Conservation (phyloP, 2,797 vertebrate species). For the Euphonia xanthogaster region DNA sequence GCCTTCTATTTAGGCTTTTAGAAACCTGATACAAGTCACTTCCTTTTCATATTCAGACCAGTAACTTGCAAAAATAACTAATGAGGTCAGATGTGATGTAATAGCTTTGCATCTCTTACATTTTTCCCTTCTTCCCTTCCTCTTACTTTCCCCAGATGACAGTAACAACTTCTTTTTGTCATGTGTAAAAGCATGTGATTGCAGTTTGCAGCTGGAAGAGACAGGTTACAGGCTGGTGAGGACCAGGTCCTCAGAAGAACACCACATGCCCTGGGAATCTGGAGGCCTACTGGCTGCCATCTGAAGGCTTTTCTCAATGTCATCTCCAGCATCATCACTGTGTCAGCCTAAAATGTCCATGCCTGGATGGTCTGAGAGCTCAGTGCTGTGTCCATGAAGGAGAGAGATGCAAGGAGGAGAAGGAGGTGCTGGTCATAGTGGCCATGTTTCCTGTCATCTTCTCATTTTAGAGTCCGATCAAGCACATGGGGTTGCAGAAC, state of each 20-base stretch:
- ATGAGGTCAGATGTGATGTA: not conserved
- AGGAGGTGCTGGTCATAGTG: not conserved
- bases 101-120: not conserved
- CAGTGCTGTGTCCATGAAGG: not conserved
- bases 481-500: fast-evolving
- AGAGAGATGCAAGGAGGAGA: not conserved
- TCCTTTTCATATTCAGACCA: not conserved
- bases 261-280: fast-evolving
- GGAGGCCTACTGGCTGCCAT: not conserved
- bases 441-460: not conserved
- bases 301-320: not conserved
- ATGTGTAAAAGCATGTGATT: not conserved
- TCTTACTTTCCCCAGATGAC: not conserved
- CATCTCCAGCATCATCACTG: not conserved
- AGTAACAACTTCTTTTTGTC: not conserved
- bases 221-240: not conserved
- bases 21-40: not conserved
- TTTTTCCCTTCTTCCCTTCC: not conserved
- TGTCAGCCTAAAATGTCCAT: not conserved
- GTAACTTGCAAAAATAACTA: not conserved
- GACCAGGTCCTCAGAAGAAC: not conserved
- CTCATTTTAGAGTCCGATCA: not conserved
- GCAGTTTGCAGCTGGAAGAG: not conserved
- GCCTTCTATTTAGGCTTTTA: not conserved
- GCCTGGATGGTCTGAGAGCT: not conserved